Evolutionary conservation across 2,888 invertebrate species (phyloP).

Genomic region (Crossocerus cetratus): DNA sequence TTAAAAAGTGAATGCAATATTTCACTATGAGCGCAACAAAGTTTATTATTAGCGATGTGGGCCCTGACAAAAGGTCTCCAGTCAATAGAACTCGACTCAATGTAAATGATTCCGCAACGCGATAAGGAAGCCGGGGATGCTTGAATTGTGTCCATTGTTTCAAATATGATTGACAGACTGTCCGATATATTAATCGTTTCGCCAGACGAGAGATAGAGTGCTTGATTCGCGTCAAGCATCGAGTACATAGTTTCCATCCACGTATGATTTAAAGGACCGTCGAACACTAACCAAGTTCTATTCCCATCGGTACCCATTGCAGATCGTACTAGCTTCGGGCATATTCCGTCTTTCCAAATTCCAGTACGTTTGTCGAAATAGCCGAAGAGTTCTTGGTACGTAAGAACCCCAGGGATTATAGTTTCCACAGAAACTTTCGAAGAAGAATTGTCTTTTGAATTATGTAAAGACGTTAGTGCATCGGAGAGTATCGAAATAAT

Average conservation of each 20-base stretch:
- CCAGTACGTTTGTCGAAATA: conserved; percentile 79
- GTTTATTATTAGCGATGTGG: conserved; percentile 51
- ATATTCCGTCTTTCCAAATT: conserved; percentile 79
- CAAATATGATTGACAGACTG: conserved; percentile 80
- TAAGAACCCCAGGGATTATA: conserved; percentile 80
- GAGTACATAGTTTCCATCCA: conserved; percentile 82
- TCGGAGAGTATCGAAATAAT: conserved; percentile 76
- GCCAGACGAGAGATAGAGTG: conserved; percentile 80
- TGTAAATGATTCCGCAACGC: conserved; percentile 82
- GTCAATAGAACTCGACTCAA: conserved; percentile 79
- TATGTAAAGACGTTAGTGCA: conserved; percentile 72
- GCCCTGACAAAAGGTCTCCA: conserved; percentile 78
- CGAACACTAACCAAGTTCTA: conserved; percentile 82
- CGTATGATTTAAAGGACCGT: conserved; percentile 80
- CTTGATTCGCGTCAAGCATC: conserved; percentile 79
- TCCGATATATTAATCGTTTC: conserved; percentile 79
- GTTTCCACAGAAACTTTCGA: conserved; percentile 76
- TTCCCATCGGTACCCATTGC: conserved; percentile 75
- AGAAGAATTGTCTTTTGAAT: conserved; percentile 60
- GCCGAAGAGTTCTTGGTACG: conserved; percentile 80
- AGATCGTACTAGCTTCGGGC: conserved; percentile 76
- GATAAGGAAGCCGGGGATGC: conserved; percentile 81
- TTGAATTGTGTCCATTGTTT: conserved; percentile 80
- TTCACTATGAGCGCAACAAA: conserved; percentile 60
- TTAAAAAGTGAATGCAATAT: conserved; percentile 72